Base-by-base conservation (phyloP, 2,113 vertebrate genomes). In the Tinamus guttatus region DNA sequence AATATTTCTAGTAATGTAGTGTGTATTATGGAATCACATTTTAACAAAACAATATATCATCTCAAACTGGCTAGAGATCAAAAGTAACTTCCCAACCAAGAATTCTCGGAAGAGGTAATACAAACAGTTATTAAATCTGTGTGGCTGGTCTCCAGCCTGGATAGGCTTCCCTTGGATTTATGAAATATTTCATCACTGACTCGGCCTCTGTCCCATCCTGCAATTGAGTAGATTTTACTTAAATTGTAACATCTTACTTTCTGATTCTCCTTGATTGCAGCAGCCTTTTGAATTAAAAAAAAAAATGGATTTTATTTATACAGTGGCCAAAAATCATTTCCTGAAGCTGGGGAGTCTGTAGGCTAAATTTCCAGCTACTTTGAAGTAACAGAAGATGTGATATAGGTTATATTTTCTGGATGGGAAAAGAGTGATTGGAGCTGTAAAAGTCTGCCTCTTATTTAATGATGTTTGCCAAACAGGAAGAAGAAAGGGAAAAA, bases 271-370 rank as follows among this genome's bases (percentile, higher is more conserved):
- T 10, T 60, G 43, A 71, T 75, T 5, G 20, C 28, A 77, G 15
- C 13, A 30, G 69, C 14, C 9, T 65, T 69, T 5, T 51, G 5
- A 11, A n/a, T 78, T 41, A 41, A 41, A 18, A 13, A 38, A 43
- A 40, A 36, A n/a, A n/a, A n/a, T n/a, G n/a, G n/a, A n/a, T n/a
- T 75, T 73, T 45, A 20, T 36, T 65, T 56, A 43, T 15, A 21
- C 4, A 51, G 2, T 21, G 2, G 34, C 18, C 2, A 1, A 45
- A 56, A 54, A 6, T 22, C 3, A 3, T 17, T 16, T 27, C 36
- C 25, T 67, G 19, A 49, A 49, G 5, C 2, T 52, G 8, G 36
- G 15, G 2, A 19, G 2, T 2, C 4, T 18, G 17, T 18, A 51
- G 51, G 4, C 27, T 74, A 8, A 52, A 38, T 8, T 59, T 56